Evolutionary conservation across 2,797 vertebrate genomes (phyloP).

Genomic region (Melanogrammus aeglefinus): DNA sequence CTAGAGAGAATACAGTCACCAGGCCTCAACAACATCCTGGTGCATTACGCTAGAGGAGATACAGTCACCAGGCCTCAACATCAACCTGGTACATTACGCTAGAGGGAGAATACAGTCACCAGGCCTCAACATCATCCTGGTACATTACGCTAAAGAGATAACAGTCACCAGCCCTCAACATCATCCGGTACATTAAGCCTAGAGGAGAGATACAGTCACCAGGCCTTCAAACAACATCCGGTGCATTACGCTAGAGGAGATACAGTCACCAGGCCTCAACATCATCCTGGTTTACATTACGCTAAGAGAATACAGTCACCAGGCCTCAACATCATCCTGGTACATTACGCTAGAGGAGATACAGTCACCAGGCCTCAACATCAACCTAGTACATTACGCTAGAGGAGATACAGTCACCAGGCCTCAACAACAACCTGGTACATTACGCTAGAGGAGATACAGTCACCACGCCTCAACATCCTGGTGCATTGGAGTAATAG

Average conservation of each 20-base stretch:
- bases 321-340: too few species aligned
- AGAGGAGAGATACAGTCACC: conserved; percentile 12
- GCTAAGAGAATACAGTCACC: too few species aligned
- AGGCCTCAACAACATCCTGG: too few species aligned
- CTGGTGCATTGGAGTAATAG: neutral
- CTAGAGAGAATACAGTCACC: too few species aligned
- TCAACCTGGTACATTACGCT: too few species aligned
- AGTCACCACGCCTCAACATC: too few species aligned
- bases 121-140: neutral
- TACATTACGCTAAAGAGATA: neutral
- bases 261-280: neutral
- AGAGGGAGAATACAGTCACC: too few species aligned
- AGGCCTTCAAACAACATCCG: neutral
- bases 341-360: too few species aligned
- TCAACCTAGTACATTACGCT: conserved; percentile 52
- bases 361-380: too few species aligned
- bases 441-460: too few species aligned
- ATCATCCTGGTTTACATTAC: neutral
- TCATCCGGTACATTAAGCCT: conserved; percentile 56
- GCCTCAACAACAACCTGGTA: neutral
- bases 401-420: conserved; percentile 13
- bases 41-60: conserved; percentile 57
- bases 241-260: neutral
- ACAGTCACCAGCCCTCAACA: neutral
- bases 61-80: too few species aligned